These are phyloP conservation scores for Cydia splendana DNA, from an alignment of 1,140 invertebrate genomes.

Conservation along the genomic window DNA sequence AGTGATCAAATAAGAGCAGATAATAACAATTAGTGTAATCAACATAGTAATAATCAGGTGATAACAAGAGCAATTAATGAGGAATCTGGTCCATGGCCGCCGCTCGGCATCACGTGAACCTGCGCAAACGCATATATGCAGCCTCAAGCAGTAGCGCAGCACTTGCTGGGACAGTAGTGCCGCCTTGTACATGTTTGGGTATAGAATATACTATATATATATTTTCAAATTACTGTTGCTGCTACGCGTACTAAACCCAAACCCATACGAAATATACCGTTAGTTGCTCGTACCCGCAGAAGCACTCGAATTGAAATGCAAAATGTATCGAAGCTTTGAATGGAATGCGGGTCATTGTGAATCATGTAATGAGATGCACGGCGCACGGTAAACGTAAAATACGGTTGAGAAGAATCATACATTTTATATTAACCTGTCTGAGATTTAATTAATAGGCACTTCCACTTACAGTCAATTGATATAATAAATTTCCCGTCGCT, in stretches of 20 bases:
- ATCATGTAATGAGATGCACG: not conserved
- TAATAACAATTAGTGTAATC: constrained; percentile 8
- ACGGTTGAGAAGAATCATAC: not conserved
- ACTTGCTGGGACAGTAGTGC: not conserved
- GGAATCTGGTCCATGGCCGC: constrained; percentile 21
- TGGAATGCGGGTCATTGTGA: not conserved
- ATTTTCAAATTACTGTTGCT: not conserved
- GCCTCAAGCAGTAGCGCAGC: not conserved
- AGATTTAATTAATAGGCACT: not conserved
- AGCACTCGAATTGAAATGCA: no score
- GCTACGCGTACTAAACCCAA: no score
- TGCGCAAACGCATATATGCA: constrained; percentile 2
- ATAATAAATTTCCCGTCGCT: not conserved
- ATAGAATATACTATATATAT: not conserved
- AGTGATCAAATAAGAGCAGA: not conserved
- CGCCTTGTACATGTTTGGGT: no score
- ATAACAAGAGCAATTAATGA: constrained; percentile 18
- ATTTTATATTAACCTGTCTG: not conserved
- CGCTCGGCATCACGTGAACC: not conserved
- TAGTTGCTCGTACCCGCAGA: no score
- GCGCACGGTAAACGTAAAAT: no score
- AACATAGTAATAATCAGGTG: constrained; percentile 22
- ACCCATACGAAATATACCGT: no score
- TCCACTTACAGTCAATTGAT: not conserved
- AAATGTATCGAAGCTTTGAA: no score